These are phyloP conservation scores for Psilopsiagon aurifrons DNA, from an alignment of 2,113 vertebrate genomes.

Conservation along the genomic window DNA sequence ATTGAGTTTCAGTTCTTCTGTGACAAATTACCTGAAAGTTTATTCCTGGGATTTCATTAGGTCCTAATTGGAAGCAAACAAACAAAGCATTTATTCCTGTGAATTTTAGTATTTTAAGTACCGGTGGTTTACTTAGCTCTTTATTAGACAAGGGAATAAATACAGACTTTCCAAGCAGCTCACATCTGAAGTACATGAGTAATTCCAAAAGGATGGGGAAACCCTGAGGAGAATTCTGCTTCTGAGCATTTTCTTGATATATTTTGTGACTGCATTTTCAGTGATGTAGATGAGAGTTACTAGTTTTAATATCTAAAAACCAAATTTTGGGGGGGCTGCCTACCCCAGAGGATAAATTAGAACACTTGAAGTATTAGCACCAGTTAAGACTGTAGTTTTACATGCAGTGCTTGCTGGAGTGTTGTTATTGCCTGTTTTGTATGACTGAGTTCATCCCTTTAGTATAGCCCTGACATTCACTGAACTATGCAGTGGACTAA, in stretches of 20 bases:
- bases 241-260: constrained; percentile 36
- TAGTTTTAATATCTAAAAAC: background rate
- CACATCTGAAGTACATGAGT: background rate
- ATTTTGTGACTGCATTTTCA: background rate
- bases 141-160: background rate
- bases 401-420: background rate
- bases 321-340: constrained; percentile 18
- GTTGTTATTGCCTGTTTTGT: background rate
- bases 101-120: background rate
- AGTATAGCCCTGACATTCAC: background rate
- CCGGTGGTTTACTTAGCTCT: background rate
- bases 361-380: background rate
- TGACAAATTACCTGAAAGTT: constrained; percentile 23
- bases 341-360: constrained; percentile 32
- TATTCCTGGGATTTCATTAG: constrained; percentile 43
- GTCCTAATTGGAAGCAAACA: constrained; percentile 40
- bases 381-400: background rate
- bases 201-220: background rate
- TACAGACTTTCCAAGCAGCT: background rate
- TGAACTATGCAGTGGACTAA: background rate
- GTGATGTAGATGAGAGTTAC: constrained; percentile 17
- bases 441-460: background rate
- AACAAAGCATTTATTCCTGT: constrained; percentile 25
- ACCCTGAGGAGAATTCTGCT: constrained; percentile 27
- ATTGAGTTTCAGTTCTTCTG: background rate